These are phyloP conservation scores for Latrodectus elegans DNA, from an alignment of 2,888 invertebrate species.

Conservation along the genomic window DNA sequence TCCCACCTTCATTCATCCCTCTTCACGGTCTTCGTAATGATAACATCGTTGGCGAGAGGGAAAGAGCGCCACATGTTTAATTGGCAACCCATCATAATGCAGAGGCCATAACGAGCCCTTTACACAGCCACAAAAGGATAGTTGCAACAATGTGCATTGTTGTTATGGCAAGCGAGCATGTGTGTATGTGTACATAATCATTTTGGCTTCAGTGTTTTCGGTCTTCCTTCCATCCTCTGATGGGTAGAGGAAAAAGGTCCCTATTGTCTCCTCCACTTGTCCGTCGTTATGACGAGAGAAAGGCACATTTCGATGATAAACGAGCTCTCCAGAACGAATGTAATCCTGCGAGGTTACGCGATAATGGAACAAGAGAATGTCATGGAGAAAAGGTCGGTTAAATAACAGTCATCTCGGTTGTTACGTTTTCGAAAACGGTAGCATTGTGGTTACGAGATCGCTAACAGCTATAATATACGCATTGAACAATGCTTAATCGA, in stretches of 20 bases:
- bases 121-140: slow-evolving; percentile 31
- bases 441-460: too few species aligned
- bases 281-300: slow-evolving; percentile 25
- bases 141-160: slow-evolving; percentile 52
- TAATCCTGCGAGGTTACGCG: not conserved
- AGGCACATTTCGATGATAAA: slow-evolving; percentile 17
- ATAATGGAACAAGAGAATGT: not conserved
- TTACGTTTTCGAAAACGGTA: too few species aligned
- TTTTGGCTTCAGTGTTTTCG: not conserved
- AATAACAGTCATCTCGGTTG: too few species aligned
- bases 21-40: slow-evolving; percentile 39
- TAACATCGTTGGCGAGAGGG: slow-evolving; percentile 30
- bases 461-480: too few species aligned
- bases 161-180: slow-evolving; percentile 22
- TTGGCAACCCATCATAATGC: slow-evolving; percentile 55
- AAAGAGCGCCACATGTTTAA: slow-evolving; percentile 32
- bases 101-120: slow-evolving; percentile 45
- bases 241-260: not conserved
- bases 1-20: slow-evolving; percentile 8
- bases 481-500: too few species aligned
- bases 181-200: slow-evolving; percentile 19
- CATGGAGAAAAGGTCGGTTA: too few species aligned
- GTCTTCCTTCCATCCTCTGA: not conserved
- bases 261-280: slow-evolving; percentile 7
- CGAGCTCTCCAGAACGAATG: not conserved